Percentiles rank a stretch among this genome's conserved stretches.
Evolutionary conservation across 2,797 vertebrate species (phyloP).

Genomic region (Salmo trutta): DNA sequence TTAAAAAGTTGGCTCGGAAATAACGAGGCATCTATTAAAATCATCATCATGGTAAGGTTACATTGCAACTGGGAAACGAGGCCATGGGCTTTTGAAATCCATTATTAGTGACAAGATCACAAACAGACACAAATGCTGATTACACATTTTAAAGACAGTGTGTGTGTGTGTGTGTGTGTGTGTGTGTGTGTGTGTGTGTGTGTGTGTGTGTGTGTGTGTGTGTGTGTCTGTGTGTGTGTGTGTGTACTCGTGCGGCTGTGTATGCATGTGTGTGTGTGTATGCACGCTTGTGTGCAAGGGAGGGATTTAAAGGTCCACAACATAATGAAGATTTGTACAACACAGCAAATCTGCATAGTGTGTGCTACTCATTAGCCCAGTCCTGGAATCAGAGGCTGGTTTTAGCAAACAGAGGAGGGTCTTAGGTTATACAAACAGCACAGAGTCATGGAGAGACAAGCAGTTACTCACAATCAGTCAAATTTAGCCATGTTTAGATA

Average conservation of each 20-base stretch:
- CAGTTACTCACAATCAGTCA: constrained; percentile 47
- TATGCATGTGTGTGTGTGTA: neutral
- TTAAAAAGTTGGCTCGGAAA: no score
- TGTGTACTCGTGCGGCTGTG: no score
- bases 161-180: neutral
- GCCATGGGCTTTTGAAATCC: constrained; percentile 59
- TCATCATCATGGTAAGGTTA: no score
- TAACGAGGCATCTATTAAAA: no score
- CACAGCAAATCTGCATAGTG: constrained; percentile 71
- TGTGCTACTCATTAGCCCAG: constrained; percentile 77
- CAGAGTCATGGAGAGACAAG: constrained; percentile 24
- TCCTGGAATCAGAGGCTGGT: constrained; percentile 73
- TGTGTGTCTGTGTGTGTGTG: neutral
- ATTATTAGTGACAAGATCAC: constrained; percentile 73
- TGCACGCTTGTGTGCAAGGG: neutral
- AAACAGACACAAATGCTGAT: neutral
- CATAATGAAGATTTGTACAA: constrained; percentile 48
- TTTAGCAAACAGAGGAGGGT: constrained; percentile 76
- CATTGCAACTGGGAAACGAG: no score
- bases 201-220: no score
- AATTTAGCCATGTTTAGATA: constrained; percentile 70
- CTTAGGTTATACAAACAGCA: constrained; percentile 65
- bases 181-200: no score
- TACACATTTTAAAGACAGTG: neutral
- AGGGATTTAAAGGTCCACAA: constrained; percentile 36